A percentile compares a stretch with the other conserved stretches of the same genome.
Conservation (phyloP, 2,888 invertebrate genomes). For the Drosophila imparisetae region DNA sequence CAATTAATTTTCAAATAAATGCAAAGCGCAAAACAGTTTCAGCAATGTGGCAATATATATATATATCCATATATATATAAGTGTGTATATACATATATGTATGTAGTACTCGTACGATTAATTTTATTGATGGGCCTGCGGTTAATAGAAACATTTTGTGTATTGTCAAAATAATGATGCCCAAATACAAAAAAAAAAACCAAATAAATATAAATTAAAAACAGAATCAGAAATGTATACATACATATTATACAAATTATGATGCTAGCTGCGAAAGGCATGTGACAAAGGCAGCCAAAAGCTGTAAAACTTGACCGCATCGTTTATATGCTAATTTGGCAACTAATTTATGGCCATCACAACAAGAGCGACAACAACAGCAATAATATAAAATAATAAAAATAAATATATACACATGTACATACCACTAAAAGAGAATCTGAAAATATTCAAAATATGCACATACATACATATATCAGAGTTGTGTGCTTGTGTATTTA, state of each 20-base stretch:
- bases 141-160: slow-evolving; percentile 24
- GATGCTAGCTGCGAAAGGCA: slow-evolving; percentile 32
- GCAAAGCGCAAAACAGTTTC: slow-evolving; percentile 52
- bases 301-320: slow-evolving; percentile 68
- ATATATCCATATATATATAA: neutral
- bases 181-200: slow-evolving; percentile 6
- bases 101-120: neutral
- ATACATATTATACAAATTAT: slow-evolving; percentile 36
- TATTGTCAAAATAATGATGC: slow-evolving; percentile 35
- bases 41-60: slow-evolving; percentile 19
- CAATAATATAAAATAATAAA: slow-evolving; percentile 42
- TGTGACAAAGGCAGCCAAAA: slow-evolving; percentile 60
- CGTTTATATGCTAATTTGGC: slow-evolving; percentile 76
- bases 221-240: slow-evolving; percentile 19
- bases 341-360: slow-evolving; percentile 72
- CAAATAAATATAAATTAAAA: neutral
- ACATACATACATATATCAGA: slow-evolving; percentile 30
- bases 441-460: slow-evolving; percentile 18
- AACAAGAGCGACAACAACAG: slow-evolving; percentile 76
- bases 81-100: neutral
- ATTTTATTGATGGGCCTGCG: slow-evolving; percentile 5
- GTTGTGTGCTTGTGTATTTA: slow-evolving; percentile 29
- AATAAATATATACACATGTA: slow-evolving; percentile 15
- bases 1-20: slow-evolving; percentile 84
- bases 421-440: slow-evolving; percentile 12